These are phyloP conservation scores for Rhinoderma darwinii DNA, from an alignment of 2,113 vertebrate genomes.

Conservation along the genomic window DNA sequence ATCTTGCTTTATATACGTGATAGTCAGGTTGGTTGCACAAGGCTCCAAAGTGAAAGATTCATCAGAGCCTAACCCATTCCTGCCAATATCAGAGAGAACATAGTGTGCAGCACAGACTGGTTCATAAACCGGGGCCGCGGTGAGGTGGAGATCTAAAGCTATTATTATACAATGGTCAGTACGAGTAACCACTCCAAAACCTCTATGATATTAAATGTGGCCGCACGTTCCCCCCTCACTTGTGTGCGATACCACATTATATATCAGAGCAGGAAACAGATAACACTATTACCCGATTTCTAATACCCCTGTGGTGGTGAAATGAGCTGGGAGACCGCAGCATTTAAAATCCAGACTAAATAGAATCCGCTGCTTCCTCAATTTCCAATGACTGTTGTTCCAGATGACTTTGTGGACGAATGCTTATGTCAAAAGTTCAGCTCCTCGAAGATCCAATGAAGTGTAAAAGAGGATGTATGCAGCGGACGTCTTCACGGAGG, in stretches of 20 bases:
- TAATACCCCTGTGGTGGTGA: neutral
- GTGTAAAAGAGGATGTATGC: slow-evolving; percentile 98
- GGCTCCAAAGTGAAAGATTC: neutral
- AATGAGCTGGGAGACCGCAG: neutral
- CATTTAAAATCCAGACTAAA: neutral
- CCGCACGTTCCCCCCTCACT: neutral
- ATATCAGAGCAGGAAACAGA: neutral
- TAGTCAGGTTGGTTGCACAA: neutral
- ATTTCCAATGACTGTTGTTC: neutral
- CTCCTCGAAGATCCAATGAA: slow-evolving; percentile 76
- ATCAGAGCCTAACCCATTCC: neutral
- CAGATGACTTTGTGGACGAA: neutral
- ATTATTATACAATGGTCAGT: neutral
- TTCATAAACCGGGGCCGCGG: neutral
- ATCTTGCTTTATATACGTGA: neutral
- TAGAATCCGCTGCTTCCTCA: neutral
- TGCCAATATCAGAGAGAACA: neutral
- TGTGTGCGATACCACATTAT: neutral
- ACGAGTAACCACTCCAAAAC: neutral
- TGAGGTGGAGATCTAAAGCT: neutral
- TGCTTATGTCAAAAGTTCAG: slow-evolving; percentile 67
- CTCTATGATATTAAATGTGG: neutral
- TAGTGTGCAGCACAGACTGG: neutral
- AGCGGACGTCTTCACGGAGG: slow-evolving; percentile 91
- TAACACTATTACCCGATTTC: neutral